A percentile compares a stretch with the other conserved stretches of the same genome.
These are phyloP conservation scores for Subacronicta megacephala DNA, from an alignment of 2,888 invertebrate species.

Conservation along the genomic window DNA sequence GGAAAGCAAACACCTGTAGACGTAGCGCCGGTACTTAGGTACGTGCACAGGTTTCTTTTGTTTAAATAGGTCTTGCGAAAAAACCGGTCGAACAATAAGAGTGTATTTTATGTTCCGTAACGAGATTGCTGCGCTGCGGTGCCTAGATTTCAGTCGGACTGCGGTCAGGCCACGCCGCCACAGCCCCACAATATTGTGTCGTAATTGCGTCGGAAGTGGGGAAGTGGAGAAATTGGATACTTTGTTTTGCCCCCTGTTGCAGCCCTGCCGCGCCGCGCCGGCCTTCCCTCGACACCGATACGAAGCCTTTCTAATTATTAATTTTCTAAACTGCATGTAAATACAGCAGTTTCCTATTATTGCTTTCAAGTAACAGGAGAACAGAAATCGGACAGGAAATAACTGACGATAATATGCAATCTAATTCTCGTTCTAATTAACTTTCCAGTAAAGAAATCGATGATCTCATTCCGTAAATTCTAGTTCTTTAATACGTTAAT, in stretches of 20 bases:
- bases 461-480: constrained; percentile 37
- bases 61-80: constrained; percentile 79
- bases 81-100: constrained; percentile 78
- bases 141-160: constrained; percentile 78
- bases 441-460: constrained; percentile 39
- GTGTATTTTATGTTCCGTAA: constrained; percentile 82
- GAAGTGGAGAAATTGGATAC: constrained; percentile 85
- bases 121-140: constrained; percentile 80
- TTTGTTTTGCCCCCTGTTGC: constrained; percentile 76
- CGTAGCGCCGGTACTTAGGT: constrained; percentile 50
- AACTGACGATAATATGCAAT: constrained; percentile 39
- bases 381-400: constrained; percentile 35
- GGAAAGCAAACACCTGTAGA: constrained; percentile 63
- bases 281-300: constrained; percentile 62
- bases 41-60: constrained; percentile 72
- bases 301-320: constrained; percentile 85
- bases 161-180: constrained; percentile 77
- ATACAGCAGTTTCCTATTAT: constrained; percentile 58
- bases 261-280: constrained; percentile 60
- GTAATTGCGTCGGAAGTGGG: constrained; percentile 87
- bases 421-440: constrained; percentile 42
- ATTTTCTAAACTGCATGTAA: constrained; percentile 68
- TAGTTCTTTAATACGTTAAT: constrained; percentile 18
- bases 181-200: constrained; percentile 78
- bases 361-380: constrained; percentile 43